These are phyloP conservation scores for Sebastes itinus DNA, from an alignment of 2,797 vertebrate species.

Conservation along the genomic window DNA sequence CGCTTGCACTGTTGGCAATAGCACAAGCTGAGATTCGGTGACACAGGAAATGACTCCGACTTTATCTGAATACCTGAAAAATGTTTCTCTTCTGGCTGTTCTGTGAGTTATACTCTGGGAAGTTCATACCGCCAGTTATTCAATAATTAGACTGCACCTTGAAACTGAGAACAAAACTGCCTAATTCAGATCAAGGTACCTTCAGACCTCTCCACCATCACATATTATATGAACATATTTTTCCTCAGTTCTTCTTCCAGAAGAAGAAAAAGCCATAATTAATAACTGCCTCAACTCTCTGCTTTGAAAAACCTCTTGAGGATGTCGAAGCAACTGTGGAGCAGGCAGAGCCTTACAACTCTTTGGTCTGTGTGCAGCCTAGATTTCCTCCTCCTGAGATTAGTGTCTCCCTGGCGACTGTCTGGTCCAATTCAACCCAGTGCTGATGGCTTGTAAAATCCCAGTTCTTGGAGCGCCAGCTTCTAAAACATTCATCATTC, in stretches of 20 bases:
- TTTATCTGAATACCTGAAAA: constrained; percentile 6
- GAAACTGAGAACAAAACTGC: constrained; percentile 42
- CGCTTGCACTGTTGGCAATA: background rate
- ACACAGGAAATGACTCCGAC: constrained; percentile 3
- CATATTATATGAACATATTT: constrained; percentile 37
- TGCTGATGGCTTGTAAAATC: constrained; percentile 69
- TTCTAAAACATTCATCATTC: constrained; percentile 73
- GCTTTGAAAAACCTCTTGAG: constrained; percentile 62
- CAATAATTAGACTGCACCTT: constrained; percentile 28
- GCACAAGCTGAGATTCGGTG: background rate
- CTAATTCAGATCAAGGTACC: constrained; percentile 26
- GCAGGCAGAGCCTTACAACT: constrained; percentile 46
- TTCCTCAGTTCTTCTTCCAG: constrained; percentile 50
- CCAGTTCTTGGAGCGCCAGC: constrained; percentile 55
- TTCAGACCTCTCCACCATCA: constrained; percentile 20
- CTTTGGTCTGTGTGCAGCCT: constrained; percentile 56
- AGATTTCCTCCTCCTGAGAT: constrained; percentile 67
- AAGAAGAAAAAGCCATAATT: constrained; percentile 64
- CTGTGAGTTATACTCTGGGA: constrained; percentile 1
- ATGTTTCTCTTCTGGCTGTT: constrained; percentile 2
- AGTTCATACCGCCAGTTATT: constrained; percentile 3
- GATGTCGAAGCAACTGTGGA: constrained; percentile 44
- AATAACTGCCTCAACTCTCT: constrained; percentile 62
- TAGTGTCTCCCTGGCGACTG: constrained; percentile 64
- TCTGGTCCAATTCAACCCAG: constrained; percentile 71